phyloP scores from a whole-genome alignment of 2,113 vertebrate species.

The Syngnathus scovelli region DNA sequence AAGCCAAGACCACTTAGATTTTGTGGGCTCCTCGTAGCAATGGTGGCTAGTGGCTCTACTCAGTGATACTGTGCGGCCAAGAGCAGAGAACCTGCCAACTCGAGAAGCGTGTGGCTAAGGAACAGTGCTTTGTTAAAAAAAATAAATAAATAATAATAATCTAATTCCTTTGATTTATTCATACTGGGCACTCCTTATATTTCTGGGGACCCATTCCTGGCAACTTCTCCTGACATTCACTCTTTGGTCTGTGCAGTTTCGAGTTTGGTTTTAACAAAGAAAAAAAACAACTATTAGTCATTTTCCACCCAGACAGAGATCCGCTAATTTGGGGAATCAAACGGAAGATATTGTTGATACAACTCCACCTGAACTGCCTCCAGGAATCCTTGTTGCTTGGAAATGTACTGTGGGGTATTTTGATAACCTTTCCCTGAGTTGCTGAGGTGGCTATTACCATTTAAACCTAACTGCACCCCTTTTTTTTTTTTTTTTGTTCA shows the following conservation, averaged over 20 bases:
- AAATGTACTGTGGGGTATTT: slow-evolving; percentile 20
- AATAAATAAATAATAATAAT: too few relatives aligned
- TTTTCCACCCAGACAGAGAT: neutral
- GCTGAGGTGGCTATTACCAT: slow-evolving; percentile 29
- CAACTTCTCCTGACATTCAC: neutral
- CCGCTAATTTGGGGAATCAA: slow-evolving; percentile 23
- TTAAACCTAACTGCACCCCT: slow-evolving; percentile 17
- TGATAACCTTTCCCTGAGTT: slow-evolving; percentile 15
- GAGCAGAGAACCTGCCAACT: slow-evolving; percentile 21
- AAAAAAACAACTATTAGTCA: neutral
- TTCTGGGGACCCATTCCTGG: neutral
- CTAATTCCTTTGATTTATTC: slow-evolving; percentile 16
- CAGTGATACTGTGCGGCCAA: slow-evolving; percentile 8
- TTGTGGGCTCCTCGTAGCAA: slow-evolving; percentile 6
- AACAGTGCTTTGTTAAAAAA: neutral
- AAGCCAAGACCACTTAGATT: slow-evolving; percentile 1
- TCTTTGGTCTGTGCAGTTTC: neutral
- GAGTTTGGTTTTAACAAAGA: neutral
- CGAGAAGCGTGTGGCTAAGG: slow-evolving; percentile 18
- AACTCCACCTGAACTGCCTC: slow-evolving; percentile 27
- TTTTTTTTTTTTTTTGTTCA: slow-evolving; percentile 9
- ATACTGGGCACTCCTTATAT: slow-evolving; percentile 4
- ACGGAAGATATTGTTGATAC: slow-evolving; percentile 22
- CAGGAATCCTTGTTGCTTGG: slow-evolving; percentile 24
- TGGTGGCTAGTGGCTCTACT: neutral